Evolutionary conservation across 2,888 invertebrate species (phyloP), one percentile per base, ranked within the genome.

Genomic region (Tenthredo scrophulariae): DNA sequence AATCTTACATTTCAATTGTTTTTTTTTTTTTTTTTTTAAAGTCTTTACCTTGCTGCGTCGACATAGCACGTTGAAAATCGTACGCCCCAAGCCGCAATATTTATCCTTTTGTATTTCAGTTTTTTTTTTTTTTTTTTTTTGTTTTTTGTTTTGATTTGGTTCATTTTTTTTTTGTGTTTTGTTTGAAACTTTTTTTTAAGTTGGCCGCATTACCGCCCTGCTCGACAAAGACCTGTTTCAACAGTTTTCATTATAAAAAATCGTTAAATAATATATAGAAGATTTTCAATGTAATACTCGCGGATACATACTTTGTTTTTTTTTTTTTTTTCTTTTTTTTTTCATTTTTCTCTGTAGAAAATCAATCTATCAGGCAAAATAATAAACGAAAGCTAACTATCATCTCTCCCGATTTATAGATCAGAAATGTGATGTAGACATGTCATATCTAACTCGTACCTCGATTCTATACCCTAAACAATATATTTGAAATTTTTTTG

Each of bases 61-160:
- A 83, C 43, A 65, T 22, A 40, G 83, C 62, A 62, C 46, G 83
- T 46, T 18, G 83, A 18, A 83, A 83, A 83, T 83, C 83, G 83
- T 83, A 83, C 83, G 83, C 83, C 83, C 83, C 83, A 83, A 83
- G 83, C 83, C 83, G 83, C 83, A 83, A 67, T 83, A 50, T 70
- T 83, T 83, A 83, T 83, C 83, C 83, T 46, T 80, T 65, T 83
- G 83, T 67, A 83, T 83, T 83, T 83, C 58, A 80, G 46, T 83
- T 83, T 15, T 4, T 29, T 83, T 46, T 65, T 83, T 67, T 46
- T 83, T 83, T 67, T 37, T 62, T 79, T 79, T 80, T 33, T 62
- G 33, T 13, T 46, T n/a, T 22, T 62, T 37, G 26, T 72, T 72
- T 72, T 72, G 37, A n/a, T 62, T 26, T 22, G 74, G 3, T 18